These are phyloP conservation scores for Parambassis ranga DNA, from an alignment of 2,797 vertebrate species.

Conservation along the genomic window DNA sequence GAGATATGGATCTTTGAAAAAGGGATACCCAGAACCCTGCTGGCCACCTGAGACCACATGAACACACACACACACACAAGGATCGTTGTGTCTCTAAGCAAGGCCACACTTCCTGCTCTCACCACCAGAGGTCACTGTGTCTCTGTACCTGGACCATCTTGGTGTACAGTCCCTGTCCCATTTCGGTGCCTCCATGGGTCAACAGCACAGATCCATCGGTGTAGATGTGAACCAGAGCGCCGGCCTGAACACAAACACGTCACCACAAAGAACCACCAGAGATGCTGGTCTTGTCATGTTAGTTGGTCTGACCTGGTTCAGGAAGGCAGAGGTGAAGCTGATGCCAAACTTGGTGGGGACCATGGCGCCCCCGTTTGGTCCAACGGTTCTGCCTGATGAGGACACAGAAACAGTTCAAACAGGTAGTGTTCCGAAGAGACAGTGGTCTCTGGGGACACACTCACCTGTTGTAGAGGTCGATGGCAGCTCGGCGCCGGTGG, in stretches of 20 bases:
- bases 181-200: constrained; percentile 94
- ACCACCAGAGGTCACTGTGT: too few relatives aligned
- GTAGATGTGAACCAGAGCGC: constrained; percentile 91
- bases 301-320: constrained; percentile 87
- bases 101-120: too few relatives aligned
- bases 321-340: constrained; percentile 86
- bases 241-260: constrained; percentile 78
- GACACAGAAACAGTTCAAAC: background rate
- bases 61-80: background rate
- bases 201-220: constrained; percentile 94
- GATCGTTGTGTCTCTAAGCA: too few relatives aligned
- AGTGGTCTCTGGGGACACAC: too few relatives aligned
- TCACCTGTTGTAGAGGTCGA: constrained; percentile 91
- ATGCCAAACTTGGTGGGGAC: constrained; percentile 96
- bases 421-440: too few relatives aligned
- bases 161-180: constrained; percentile 98
- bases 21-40: constrained; percentile 84
- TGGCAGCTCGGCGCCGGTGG: constrained; percentile 64
- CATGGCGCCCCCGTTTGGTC: constrained; percentile 92
- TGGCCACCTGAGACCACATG: constrained; percentile 84
- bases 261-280: background rate
- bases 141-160: constrained; percentile 89
- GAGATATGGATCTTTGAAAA: constrained; percentile 89
- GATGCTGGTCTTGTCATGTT: background rate
- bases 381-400: constrained; percentile 88